Evolutionary conservation across 2,888 invertebrate genomes (phyloP).

Genomic region (Synergus umbraculus): DNA sequence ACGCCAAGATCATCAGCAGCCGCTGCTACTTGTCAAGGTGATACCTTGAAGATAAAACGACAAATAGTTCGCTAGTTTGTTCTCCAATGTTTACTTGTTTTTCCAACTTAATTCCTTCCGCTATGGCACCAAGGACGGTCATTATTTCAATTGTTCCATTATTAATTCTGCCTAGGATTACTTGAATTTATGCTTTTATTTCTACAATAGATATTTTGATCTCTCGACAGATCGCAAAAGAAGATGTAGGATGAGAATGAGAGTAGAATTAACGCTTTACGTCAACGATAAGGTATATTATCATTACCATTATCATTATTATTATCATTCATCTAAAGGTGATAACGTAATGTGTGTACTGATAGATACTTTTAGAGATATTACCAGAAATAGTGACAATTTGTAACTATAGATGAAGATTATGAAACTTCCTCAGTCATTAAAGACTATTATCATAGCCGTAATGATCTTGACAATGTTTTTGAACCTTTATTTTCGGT

Average conservation of each 20-base stretch:
- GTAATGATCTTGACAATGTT: neutral
- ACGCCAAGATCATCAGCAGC: slow-evolving; percentile 67
- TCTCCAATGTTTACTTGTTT: slow-evolving; percentile 22
- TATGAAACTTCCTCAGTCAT: neutral
- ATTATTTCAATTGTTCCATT: slow-evolving; percentile 3
- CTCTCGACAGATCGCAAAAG: neutral
- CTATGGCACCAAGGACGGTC: neutral
- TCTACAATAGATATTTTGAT: neutral
- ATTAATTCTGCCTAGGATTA: neutral
- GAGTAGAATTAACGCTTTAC: slow-evolving; percentile 23
- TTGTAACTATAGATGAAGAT: neutral
- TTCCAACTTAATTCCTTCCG: slow-evolving; percentile 31
- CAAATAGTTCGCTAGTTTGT: slow-evolving; percentile 27
- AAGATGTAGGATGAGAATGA: neutral
- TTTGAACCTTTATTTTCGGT: neutral
- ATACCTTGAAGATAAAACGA: slow-evolving; percentile 52
- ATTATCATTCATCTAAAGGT: neutral
- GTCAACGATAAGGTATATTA: slow-evolving; percentile 30
- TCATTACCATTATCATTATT: neutral
- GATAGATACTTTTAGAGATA: slow-evolving; percentile 22
- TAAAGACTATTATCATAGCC: neutral
- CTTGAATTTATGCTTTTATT: neutral
- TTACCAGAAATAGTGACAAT: slow-evolving; percentile 8
- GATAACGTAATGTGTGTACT: slow-evolving; percentile 28
- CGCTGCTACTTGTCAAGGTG: slow-evolving; percentile 60